Percentiles rank a stretch among this genome's conserved stretches.
Evolutionary conservation across 2,113 vertebrate genomes (phyloP).

Genomic region (Lophotis ruficrista): DNA sequence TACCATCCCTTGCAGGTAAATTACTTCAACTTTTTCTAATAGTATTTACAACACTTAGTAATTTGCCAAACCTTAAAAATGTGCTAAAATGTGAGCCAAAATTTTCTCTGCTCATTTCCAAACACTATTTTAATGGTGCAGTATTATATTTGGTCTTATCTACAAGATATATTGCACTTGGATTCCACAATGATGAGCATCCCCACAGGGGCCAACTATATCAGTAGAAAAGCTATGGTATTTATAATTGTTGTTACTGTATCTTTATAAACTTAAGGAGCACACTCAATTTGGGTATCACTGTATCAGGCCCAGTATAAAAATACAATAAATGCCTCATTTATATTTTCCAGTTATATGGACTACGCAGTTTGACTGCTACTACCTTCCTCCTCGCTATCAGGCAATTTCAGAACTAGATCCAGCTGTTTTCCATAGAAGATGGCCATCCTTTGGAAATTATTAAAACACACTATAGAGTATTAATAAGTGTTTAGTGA

Average conservation of each 20-base stretch:
- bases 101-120: background rate
- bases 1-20: background rate
- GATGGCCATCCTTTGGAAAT: background rate
- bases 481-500: background rate
- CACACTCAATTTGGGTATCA: background rate
- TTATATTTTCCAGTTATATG: background rate
- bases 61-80: background rate
- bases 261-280: background rate
- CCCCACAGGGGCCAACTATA: background rate
- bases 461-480: background rate
- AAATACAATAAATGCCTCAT: background rate
- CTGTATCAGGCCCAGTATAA: background rate
- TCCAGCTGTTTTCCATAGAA: background rate
- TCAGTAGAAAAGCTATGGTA: background rate
- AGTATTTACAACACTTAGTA: background rate
- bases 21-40: background rate
- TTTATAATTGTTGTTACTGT: background rate
- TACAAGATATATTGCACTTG: background rate
- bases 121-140: background rate
- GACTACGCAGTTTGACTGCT: background rate
- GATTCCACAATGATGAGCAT: background rate
- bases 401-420: background rate
- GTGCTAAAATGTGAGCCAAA: background rate
- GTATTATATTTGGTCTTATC: background rate
- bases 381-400: background rate